These are phyloP conservation scores for Eupithecia abbreviata DNA, from an alignment of 2,888 invertebrate genomes.

Conservation along the genomic window DNA sequence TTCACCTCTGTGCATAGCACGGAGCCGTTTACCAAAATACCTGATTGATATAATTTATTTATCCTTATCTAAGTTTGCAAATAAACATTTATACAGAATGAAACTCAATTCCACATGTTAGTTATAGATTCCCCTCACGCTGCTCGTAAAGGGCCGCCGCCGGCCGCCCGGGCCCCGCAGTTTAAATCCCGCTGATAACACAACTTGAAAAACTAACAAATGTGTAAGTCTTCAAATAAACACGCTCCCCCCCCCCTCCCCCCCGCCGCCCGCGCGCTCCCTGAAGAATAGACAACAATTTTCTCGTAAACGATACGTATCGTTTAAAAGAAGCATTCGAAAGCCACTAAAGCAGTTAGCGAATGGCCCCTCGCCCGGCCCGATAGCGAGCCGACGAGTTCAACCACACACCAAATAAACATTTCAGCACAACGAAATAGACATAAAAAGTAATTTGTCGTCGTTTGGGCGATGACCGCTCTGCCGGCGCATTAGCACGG, in stretches of 20 bases:
- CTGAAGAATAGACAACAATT: slow-evolving; percentile 27
- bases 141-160: background rate
- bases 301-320: slow-evolving; percentile 28
- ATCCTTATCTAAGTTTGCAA: background rate
- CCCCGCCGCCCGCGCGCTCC: slow-evolving; percentile 7
- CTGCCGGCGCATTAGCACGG: slow-evolving; percentile 36
- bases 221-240: slow-evolving; percentile 14
- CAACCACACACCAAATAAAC: slow-evolving; percentile 40
- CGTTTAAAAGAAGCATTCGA: slow-evolving; percentile 24
- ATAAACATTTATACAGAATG: background rate
- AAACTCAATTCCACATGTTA: too few relatives aligned
- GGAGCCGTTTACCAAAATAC: background rate
- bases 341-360: slow-evolving; percentile 43
- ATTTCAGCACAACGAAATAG: slow-evolving; percentile 43
- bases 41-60: background rate
- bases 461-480: slow-evolving; percentile 31
- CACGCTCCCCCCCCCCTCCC: background rate
- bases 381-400: slow-evolving; percentile 23
- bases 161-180: background rate
- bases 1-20: background rate
- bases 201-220: slow-evolving; percentile 10
- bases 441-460: slow-evolving; percentile 33
- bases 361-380: slow-evolving; percentile 40
- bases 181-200: slow-evolving; percentile 5
- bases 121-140: background rate